Base-by-base conservation (phyloP, 2,888 invertebrate genomes). In the Lycophotia porphyrea region DNA sequence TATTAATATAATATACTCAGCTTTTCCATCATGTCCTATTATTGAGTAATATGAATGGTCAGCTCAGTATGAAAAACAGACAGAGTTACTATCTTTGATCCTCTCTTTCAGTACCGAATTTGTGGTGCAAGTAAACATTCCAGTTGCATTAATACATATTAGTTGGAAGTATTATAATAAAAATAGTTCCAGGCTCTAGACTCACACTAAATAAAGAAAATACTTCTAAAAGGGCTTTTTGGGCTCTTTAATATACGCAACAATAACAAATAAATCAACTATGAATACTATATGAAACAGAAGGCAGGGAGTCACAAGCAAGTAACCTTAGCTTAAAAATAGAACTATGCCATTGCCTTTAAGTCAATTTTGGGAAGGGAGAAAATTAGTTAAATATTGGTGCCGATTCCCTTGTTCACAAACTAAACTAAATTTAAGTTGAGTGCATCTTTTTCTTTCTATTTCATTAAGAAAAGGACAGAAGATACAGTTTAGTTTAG, bases 191-290 rank as follows among this genome's bases (percentile, higher is more conserved):
- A 36, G 34, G 21, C 5, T 1, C 27, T 44, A 13, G 34, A 36
- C 11, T 5, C n/a, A 52, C 5, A n/a, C 15, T n/a, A 55, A 27
- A 18, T n/a, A 60, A 58, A 47, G 5, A 36, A 60, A 21, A 36
- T 27, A 71, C 18, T 31, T 71, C 47, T 49, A 7, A 31, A 39
- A 71, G 49, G 27, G 60, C 21, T 65, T 39, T 60, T 15, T 39
- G 1, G 24, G 34, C 5, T n/a, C 8, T 11, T 4, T 72, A 27
- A 61, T 47, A 61, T 15, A 47, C 9, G 1, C 5, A 71, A 72
- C 21, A 39, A 49, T 49, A 34, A 27, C n/a, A 58, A 64, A 52
- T n/a, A 44, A 27, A 44, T 4, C 44, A 31, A 31, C 13, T n/a
- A 52, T n/a, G 8, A 31, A 18, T 58, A 58, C 18, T 7, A 18